Evolutionary conservation across 2,888 invertebrate genomes (phyloP).

Genomic region (Nemotelus nigrinus): DNA sequence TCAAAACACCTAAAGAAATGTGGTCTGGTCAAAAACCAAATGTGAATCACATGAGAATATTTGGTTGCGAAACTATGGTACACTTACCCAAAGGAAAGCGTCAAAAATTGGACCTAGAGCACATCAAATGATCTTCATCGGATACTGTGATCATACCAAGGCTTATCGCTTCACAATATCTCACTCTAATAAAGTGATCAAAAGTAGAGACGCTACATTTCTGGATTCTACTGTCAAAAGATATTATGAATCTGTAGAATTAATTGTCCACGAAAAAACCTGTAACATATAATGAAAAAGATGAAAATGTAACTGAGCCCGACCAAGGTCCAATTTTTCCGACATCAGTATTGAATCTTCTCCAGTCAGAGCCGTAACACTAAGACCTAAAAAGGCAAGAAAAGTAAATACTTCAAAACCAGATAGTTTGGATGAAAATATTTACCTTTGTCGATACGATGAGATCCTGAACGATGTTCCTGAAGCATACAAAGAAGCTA

Average conservation of each 20-base stretch:
- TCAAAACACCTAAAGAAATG: constrained; percentile 48
- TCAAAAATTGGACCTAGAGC: constrained; percentile 53
- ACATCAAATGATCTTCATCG: constrained; percentile 47
- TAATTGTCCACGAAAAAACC: not conserved
- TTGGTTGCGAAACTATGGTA: constrained; percentile 49
- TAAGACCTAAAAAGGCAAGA: no score
- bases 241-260: not conserved
- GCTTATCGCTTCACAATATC: constrained; percentile 42
- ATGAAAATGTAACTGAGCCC: not conserved
- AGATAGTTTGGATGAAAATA: no score
- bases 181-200: not conserved
- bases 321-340: no score
- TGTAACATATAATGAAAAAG: not conserved
- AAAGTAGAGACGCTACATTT: constrained; percentile 29
- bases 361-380: no score
- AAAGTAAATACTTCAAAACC: no score
- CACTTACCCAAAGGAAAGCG: constrained; percentile 50
- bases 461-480: no score
- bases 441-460: no score
- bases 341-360: no score
- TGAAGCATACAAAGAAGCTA: not conserved
- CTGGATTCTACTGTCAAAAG: not conserved
- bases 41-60: constrained; percentile 47
- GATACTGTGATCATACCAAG: constrained; percentile 48
- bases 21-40: constrained; percentile 45